Evolutionary conservation across 2,888 invertebrate genomes (phyloP).

Genomic region (Caenorhabditis zanzibari): DNA sequence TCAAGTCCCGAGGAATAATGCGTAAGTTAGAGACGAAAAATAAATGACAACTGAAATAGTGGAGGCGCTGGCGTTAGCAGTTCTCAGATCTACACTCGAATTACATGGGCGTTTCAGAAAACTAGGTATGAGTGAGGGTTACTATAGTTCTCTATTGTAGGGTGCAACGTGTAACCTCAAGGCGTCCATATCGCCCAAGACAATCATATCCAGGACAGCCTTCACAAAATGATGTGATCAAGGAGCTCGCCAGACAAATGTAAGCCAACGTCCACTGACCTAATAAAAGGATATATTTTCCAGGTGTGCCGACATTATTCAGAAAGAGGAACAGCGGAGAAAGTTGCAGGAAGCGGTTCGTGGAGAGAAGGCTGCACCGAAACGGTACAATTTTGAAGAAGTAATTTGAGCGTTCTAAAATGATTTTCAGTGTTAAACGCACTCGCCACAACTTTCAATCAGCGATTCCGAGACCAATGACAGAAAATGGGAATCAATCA

Average conservation of each 20-base stretch:
- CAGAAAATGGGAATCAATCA: no score
- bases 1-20: conserved; percentile 31
- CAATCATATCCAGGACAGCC: conserved; percentile 4
- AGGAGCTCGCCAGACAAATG: not conserved
- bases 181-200: conserved; percentile 18
- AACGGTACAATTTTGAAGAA: no score
- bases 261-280: not conserved
- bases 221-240: conserved; percentile 5
- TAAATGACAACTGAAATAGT: not conserved
- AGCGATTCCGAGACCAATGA: not conserved
- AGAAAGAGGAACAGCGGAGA: not conserved
- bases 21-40: conserved; percentile 33
- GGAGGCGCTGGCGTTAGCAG: not conserved
- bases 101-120: not conserved
- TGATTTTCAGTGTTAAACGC: conserved; percentile 1
- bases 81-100: not conserved
- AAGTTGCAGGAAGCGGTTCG: not conserved
- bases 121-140: not conserved
- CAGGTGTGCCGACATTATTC: not conserved
- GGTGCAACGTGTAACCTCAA: conserved; percentile 8
- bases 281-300: not conserved
- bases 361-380: not conserved
- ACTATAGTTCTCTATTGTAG: conserved; percentile 3
- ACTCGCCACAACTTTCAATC: not conserved
- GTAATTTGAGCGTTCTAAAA: no score